Evolutionary conservation across 2,113 vertebrate species (phyloP).

Genomic region (Dicerorhinus sumatrensis): DNA sequence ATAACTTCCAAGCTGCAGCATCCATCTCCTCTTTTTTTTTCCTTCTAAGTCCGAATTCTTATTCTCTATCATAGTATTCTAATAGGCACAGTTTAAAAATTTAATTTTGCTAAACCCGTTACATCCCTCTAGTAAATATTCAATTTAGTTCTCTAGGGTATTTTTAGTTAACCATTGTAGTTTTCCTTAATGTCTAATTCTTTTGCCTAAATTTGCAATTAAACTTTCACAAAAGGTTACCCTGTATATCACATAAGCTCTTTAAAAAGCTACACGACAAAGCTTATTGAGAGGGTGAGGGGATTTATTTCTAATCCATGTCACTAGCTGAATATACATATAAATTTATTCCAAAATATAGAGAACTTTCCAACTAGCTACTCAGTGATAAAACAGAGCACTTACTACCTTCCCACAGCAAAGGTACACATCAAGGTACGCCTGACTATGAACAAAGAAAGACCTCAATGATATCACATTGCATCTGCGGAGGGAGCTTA

Average conservation of each 20-base stretch:
- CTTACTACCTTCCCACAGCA: neutral
- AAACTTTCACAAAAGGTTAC: neutral
- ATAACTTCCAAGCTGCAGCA: neutral
- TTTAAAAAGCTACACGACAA: neutral
- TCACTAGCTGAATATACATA: conserved; percentile 7
- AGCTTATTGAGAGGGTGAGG: neutral
- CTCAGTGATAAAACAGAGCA: neutral
- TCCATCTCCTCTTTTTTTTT: neutral
- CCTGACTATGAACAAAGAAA: neutral
- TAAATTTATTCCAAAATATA: conserved; percentile 16
- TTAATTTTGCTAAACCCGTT: conserved; percentile 43
- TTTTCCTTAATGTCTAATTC: conserved; percentile 28
- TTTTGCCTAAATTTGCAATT: conserved; percentile 33
- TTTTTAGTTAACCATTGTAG: conserved; percentile 4
- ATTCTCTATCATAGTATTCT: conserved; percentile 29
- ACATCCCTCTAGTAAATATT: conserved; percentile 53
- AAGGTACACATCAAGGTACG: neutral
- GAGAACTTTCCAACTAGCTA: neutral
- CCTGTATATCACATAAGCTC: neutral
- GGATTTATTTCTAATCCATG: neutral
- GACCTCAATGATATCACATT: neutral
- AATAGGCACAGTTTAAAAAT: conserved; percentile 28
- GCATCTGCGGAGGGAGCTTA: neutral
- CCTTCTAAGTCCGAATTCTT: neutral
- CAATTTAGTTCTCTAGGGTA: neutral